Conservation (phyloP, 2,113 vertebrate genomes). For the Aspiorhynchus laticeps region DNA sequence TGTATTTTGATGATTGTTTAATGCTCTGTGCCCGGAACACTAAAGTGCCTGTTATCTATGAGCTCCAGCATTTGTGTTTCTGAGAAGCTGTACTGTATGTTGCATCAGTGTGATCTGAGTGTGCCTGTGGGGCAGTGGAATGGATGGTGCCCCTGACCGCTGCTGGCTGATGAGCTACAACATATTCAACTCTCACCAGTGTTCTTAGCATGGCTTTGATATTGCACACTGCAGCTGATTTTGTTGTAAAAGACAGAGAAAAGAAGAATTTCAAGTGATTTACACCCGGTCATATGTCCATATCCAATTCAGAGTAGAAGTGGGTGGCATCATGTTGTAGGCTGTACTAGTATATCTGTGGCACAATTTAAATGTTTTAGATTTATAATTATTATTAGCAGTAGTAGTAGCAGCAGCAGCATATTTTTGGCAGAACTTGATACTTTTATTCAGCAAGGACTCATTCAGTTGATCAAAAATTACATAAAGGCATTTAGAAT, state of each 20-base stretch:
- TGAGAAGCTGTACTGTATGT: conserved; percentile 35
- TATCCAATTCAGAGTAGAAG: not conserved
- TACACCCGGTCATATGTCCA: not conserved
- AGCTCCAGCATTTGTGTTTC: conserved; percentile 41
- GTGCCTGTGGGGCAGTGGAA: conserved; percentile 28
- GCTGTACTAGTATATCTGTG: not conserved
- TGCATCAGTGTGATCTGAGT: not conserved
- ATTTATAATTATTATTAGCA: too few relatives aligned
- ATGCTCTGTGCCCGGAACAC: conserved; percentile 47
- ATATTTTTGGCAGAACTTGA: too few relatives aligned
- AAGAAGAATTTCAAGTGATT: not conserved
- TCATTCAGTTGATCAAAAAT: too few relatives aligned
- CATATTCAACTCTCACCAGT: conserved; percentile 26
- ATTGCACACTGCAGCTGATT: conserved; percentile 28
- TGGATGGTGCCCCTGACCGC: conserved; percentile 37
- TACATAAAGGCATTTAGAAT: too few relatives aligned
- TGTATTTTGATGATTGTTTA: conserved; percentile 45
- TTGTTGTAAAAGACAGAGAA: not conserved
- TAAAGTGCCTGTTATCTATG: conserved; percentile 43
- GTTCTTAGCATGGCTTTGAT: conserved; percentile 27
- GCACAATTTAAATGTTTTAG: not conserved
- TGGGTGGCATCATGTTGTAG: not conserved
- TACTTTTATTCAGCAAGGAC: too few relatives aligned
- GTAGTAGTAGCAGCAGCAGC: too few relatives aligned
- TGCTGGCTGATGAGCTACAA: conserved; percentile 32